Percentiles rank a stretch among this genome's conserved stretches.
These are phyloP conservation scores for Drosophila busckii DNA, from an alignment of 1,140 invertebrate genomes.

Conservation along the genomic window DNA sequence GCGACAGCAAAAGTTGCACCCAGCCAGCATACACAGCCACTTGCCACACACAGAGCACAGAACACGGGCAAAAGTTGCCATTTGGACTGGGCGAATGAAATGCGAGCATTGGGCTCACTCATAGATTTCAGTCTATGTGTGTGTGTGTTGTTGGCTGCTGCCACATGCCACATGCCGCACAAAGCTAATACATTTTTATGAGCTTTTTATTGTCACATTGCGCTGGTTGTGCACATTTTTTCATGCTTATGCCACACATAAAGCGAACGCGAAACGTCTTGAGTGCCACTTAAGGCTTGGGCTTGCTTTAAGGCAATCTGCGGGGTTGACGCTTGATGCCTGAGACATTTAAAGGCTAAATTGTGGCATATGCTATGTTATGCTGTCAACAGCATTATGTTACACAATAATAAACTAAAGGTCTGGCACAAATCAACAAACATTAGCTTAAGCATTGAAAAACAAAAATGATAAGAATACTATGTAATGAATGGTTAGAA, in stretches of 20 bases:
- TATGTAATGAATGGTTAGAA: no score
- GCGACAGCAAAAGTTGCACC: slow-evolving; percentile 51
- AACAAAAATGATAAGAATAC: no score
- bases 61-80: slow-evolving; percentile 30
- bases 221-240: slow-evolving; percentile 54
- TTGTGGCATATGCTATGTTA: slow-evolving; percentile 10
- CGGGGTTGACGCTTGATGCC: no score
- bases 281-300: slow-evolving; percentile 19
- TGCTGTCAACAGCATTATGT: no score
- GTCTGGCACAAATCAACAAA: no score
- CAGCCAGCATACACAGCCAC: no score
- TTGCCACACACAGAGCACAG: slow-evolving; percentile 28
- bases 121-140: not conserved
- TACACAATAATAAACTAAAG: no score
- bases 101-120: slow-evolving; percentile 10
- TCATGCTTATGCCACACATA: no score
- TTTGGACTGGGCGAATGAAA: slow-evolving; percentile 1
- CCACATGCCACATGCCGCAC: slow-evolving; percentile 12
- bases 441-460: no score
- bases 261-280: slow-evolving; percentile 28
- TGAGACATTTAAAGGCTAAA: slow-evolving; percentile 14
- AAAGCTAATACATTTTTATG: slow-evolving; percentile 72
- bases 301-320: slow-evolving; percentile 28
- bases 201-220: slow-evolving; percentile 70
- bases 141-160: slow-evolving; percentile 4